These are phyloP conservation scores for Caenorhabditis elegans DNA, from an alignment of 1,140 invertebrate genomes.

Conservation along the genomic window DNA sequence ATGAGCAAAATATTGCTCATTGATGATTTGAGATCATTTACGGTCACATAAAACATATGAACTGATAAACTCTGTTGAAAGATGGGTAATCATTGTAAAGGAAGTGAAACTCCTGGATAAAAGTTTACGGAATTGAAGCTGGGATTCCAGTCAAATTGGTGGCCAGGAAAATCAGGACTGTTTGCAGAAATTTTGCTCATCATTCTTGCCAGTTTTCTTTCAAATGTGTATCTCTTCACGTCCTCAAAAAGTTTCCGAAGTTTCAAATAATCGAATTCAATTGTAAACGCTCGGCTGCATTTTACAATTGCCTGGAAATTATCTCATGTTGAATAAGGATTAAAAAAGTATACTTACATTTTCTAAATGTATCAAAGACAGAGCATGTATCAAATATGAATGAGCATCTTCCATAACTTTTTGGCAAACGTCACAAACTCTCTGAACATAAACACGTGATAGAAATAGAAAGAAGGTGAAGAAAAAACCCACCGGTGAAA, in stretches of 20 bases:
- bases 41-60: background rate
- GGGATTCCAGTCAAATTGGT: background rate
- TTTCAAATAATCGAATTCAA: background rate
- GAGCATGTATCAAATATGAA: background rate
- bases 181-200: background rate
- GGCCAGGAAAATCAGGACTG: background rate
- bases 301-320: background rate
- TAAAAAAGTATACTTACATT: background rate
- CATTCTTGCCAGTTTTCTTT: background rate
- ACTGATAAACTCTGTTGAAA: background rate
- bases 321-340: background rate
- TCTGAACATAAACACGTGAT: background rate
- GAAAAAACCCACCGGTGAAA: background rate
- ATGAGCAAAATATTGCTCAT: too few species aligned
- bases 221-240: background rate
- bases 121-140: background rate
- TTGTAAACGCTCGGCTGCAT: background rate
- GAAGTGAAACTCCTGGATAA: background rate
- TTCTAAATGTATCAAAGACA: background rate
- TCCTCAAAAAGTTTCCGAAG: background rate
- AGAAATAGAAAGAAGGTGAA: background rate
- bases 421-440: slow-evolving; percentile 14
- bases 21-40: slow-evolving; percentile 13
- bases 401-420: background rate
- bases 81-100: background rate